phyloP scores from a whole-genome alignment of 1,140 invertebrate genomes.

The Drosophila sulfurigaster region DNA sequence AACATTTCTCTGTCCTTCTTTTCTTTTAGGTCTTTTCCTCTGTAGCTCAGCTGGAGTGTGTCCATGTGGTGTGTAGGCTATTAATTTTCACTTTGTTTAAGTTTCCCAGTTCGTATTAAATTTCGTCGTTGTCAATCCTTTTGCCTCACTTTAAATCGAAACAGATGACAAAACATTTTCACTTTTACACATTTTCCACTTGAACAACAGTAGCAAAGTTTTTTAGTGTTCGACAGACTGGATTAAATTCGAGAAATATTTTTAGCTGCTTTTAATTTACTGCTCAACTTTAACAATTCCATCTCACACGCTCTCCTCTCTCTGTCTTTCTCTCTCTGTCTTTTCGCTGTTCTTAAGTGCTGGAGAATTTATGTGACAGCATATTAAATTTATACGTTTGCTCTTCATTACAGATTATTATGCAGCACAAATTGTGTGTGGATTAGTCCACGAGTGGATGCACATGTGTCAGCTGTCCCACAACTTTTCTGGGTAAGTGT shows the following conservation, averaged over 20 bases:
- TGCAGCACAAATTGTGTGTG: constrained; percentile 33
- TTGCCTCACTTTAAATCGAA: constrained; percentile 57
- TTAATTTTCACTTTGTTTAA: constrained; percentile 77
- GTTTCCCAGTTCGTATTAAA: constrained; percentile 61
- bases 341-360: constrained; percentile 58
- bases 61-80: constrained; percentile 44
- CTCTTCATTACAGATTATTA: constrained; percentile 79
- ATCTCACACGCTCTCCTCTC: constrained; percentile 1
- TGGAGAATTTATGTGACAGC: constrained; percentile 73
- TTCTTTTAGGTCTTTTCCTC: constrained; percentile 6
- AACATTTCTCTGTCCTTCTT: not conserved
- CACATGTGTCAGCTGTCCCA: constrained; percentile 51
- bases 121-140: constrained; percentile 72
- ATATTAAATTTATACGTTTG: constrained; percentile 80
- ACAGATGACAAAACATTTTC: constrained; percentile 79
- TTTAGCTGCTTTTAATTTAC: constrained; percentile 71
- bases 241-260: constrained; percentile 56
- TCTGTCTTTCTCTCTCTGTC: not conserved
- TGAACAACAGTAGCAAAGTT: constrained; percentile 12
- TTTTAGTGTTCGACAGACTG: constrained; percentile 27
- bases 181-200: constrained; percentile 20
- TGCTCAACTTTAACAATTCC: constrained; percentile 44
- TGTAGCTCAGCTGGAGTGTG: not conserved
- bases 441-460: constrained; percentile 61
- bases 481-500: constrained; percentile 57